A percentile compares a stretch with the other conserved stretches of the same genome.
These are phyloP conservation scores for Eustalomyia histrio DNA, from an alignment of 2,888 invertebrate species.

Conservation along the genomic window DNA sequence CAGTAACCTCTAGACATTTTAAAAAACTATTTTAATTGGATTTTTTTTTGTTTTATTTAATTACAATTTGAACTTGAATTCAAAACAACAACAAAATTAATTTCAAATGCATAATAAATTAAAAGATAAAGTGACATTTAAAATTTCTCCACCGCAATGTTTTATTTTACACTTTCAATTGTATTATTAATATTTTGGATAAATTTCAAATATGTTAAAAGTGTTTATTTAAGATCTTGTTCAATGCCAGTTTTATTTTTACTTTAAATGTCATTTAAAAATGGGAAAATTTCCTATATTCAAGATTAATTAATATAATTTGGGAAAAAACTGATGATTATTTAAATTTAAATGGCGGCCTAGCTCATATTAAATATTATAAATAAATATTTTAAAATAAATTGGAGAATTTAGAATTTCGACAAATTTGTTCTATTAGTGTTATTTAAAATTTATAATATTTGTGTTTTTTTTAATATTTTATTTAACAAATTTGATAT, in stretches of 20 bases:
- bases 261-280: neutral
- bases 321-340: neutral
- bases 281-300: neutral
- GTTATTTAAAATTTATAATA: too few species aligned
- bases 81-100: neutral
- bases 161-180: conserved; percentile 7
- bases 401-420: too few species aligned
- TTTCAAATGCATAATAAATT: neutral
- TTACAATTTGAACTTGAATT: conserved; percentile 23
- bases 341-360: neutral
- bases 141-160: neutral
- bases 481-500: neutral
- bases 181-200: neutral
- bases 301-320: too few species aligned
- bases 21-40: conserved; percentile 35
- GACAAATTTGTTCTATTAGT: too few species aligned
- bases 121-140: neutral
- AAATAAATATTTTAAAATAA: neutral
- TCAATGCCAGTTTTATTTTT: neutral
- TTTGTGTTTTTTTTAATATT: neutral
- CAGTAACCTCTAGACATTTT: conserved; percentile 38
- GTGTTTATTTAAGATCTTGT: neutral
- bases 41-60: conserved; percentile 13
- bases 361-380: neutral
- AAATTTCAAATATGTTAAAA: neutral